Conservation (phyloP, 2,113 vertebrate species). For the Axis porcinus region DNA sequence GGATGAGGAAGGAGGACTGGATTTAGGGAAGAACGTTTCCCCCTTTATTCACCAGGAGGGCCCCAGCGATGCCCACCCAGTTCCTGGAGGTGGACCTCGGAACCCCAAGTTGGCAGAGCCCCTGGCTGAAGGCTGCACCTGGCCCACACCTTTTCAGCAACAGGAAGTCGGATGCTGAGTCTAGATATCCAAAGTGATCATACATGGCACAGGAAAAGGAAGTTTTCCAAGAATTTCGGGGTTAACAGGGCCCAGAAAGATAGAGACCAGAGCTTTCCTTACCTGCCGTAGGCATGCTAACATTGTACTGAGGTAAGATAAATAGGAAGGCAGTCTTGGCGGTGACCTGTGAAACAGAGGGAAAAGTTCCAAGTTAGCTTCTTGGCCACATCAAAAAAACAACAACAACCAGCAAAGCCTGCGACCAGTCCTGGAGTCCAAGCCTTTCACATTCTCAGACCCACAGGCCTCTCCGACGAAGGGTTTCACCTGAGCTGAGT, state of each 20-base stretch:
- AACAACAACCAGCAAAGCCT: not conserved
- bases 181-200: not conserved
- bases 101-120: not conserved
- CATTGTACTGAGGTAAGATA: constrained; percentile 98
- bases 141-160: not conserved
- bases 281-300: constrained; percentile 90
- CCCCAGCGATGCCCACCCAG: not conserved
- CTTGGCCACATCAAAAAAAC: not conserved
- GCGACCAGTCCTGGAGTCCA: not conserved
- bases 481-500: not conserved
- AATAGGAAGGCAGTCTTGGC: constrained; percentile 97
- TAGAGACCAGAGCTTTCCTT: constrained; percentile 57
- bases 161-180: not conserved
- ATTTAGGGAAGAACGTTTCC: not conserved
- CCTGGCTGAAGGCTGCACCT: rapidly evolving
- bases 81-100: not conserved
- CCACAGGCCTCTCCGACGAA: not conserved
- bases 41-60: not conserved
- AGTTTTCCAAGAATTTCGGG: not conserved
- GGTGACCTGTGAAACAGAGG: constrained; percentile 87
- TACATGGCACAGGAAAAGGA: not conserved
- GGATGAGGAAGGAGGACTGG: not conserved
- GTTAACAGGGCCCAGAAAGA: not conserved
- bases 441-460: not conserved
- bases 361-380: constrained; percentile 37